These are phyloP conservation scores for Drosophila kanekoi DNA, from an alignment of 2,888 invertebrate genomes.

Conservation along the genomic window DNA sequence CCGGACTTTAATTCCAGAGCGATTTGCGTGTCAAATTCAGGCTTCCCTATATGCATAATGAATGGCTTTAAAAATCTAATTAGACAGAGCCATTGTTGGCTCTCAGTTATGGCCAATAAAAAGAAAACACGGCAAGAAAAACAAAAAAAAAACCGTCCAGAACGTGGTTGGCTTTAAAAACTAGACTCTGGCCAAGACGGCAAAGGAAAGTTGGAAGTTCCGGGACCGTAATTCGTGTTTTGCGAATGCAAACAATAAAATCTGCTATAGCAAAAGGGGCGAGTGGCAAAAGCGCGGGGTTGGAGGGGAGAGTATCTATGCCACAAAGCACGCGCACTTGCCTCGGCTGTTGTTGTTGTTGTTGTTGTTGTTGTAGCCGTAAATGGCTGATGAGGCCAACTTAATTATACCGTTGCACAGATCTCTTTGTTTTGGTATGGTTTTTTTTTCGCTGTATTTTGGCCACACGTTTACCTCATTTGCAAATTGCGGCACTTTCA, in stretches of 20 bases:
- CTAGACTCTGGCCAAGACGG: slow-evolving; percentile 3
- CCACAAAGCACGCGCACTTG: slow-evolving; percentile 60
- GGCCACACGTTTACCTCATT: slow-evolving; percentile 64
- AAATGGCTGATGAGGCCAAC: slow-evolving; percentile 76
- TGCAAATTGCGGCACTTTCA: slow-evolving; percentile 76
- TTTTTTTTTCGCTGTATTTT: slow-evolving; percentile 25
- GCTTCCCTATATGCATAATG: slow-evolving; percentile 43
- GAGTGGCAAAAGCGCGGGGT: not conserved
- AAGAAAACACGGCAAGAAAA: not conserved
- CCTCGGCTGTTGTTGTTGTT: slow-evolving; percentile 20
- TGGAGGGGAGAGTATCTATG: slow-evolving; percentile 42
- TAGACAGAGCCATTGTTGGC: slow-evolving; percentile 59
- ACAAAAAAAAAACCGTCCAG: slow-evolving; percentile 19
- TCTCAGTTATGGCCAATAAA: slow-evolving; percentile 53
- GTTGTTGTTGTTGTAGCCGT: slow-evolving; percentile 43
- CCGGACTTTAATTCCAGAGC: slow-evolving; percentile 24
- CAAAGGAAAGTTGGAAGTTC: slow-evolving; percentile 36
- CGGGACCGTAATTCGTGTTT: slow-evolving; percentile 37
- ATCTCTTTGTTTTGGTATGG: slow-evolving; percentile 62
- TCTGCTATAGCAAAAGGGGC: not conserved
- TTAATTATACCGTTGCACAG: slow-evolving; percentile 75
- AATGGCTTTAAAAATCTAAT: slow-evolving; percentile 71
- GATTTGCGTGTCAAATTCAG: slow-evolving; percentile 52
- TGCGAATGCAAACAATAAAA: slow-evolving; percentile 62
- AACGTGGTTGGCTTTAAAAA: slow-evolving; percentile 25